Evolutionary conservation across 2,888 invertebrate genomes (phyloP).

Genomic region (Cyclophora punctaria): DNA sequence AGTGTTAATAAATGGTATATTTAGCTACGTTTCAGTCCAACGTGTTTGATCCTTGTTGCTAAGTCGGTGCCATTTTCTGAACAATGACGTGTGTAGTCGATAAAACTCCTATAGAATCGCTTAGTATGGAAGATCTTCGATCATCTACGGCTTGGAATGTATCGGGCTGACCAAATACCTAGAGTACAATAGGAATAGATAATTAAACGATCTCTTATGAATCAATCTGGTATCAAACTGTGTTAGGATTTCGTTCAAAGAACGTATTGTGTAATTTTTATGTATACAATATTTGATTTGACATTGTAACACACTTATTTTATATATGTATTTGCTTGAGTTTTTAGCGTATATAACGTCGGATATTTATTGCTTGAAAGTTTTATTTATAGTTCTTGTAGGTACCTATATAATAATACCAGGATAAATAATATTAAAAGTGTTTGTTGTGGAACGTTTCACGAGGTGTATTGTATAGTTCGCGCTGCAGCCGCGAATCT

Average conservation of each 20-base stretch:
- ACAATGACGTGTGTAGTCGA: constrained; percentile 19
- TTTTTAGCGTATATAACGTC: too few relatives aligned
- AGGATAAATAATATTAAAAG: constrained; percentile 11
- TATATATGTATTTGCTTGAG: too few relatives aligned
- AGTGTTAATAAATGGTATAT: not conserved
- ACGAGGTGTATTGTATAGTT: constrained; percentile 18
- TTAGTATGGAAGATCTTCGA: constrained; percentile 9
- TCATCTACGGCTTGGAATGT: constrained; percentile 5
- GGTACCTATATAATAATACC: constrained; percentile 1
- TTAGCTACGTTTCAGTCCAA: too few relatives aligned
- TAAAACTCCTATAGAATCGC: constrained; percentile 12
- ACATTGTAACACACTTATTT: too few relatives aligned
- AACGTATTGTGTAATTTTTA: too few relatives aligned
- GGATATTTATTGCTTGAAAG: too few relatives aligned
- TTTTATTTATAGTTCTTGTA: too few relatives aligned
- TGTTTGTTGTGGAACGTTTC: constrained; percentile 12
- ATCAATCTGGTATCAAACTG: constrained; percentile 1
- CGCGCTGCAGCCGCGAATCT: constrained; percentile 29
- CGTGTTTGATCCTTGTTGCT: constrained; percentile 4
- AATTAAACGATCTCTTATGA: constrained; percentile 2
- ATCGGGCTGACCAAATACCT: constrained; percentile 1
- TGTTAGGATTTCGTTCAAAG: not conserved
- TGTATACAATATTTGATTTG: too few relatives aligned
- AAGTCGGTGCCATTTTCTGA: constrained; percentile 15
- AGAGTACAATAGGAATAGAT: constrained; percentile 6